Base-by-base conservation (phyloP, 1,140 invertebrate species). In the Leptonema lineaticorne region DNA sequence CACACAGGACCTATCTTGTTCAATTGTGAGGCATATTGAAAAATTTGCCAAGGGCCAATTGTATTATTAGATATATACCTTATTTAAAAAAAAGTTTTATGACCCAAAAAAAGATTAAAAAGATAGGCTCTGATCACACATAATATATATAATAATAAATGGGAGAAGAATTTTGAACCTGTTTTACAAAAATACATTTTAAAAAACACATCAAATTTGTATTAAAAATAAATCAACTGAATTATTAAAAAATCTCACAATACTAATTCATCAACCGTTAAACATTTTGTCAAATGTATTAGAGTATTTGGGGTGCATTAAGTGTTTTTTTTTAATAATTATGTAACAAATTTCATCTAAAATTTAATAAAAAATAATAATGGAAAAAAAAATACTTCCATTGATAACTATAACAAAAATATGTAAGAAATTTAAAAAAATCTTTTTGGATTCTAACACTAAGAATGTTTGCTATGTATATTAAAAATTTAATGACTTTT, bases 361-460 rank as follows among this genome's bases (percentile, higher is more conserved):
- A 11, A n/a, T n/a, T 41, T 41, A 41, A 33, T 16, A 26, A 57
- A 27, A 28, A 28, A 26, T 50, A 50, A 11, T n/a, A n/a, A n/a
- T n/a, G n/a, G n/a, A 9, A 64, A 64, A 50, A 64, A 64, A 64
- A 64, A 64, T 62, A 62, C 59, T 62, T 62, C 59, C 59, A 62
- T 45, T 7, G 27, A 53, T n/a, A n/a, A n/a, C n/a, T n/a, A n/a
- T n/a, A n/a, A n/a, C n/a, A n/a, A n/a, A n/a, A n/a, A n/a, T n/a
- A n/a, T n/a, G n/a, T n/a, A n/a, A n/a, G n/a, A n/a, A n/a, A n/a
- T n/a, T n/a, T n/a, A n/a, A n/a, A n/a, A n/a, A n/a, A n/a, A n/a
- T n/a, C n/a, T n/a, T n/a, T n/a, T n/a, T n/a, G n/a, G n/a, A n/a
- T n/a, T n/a, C n/a, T n/a, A n/a, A n/a, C n/a, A n/a, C n/a, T n/a